A percentile compares a stretch with the other conserved stretches of the same genome.
phyloP scores from a whole-genome alignment of 2,888 invertebrate genomes.

The Sinotaia quadrata region DNA sequence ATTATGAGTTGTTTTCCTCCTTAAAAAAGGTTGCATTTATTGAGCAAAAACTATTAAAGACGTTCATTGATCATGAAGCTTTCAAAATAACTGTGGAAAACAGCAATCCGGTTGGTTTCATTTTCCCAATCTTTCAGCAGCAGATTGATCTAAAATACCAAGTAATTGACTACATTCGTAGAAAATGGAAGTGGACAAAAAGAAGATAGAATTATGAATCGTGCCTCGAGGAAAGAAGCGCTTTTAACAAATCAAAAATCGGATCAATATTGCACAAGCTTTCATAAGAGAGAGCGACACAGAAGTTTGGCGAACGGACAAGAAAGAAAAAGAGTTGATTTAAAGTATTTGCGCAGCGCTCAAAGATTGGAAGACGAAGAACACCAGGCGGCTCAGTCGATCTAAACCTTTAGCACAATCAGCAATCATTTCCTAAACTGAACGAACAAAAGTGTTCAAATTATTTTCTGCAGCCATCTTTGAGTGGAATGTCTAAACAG shows the following conservation, averaged over 20 bases:
- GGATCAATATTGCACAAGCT: slow-evolving; percentile 17
- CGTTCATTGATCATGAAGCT: slow-evolving; percentile 15
- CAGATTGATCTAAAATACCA: slow-evolving; percentile 17
- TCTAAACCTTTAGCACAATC: too few relatives aligned
- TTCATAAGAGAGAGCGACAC: not conserved
- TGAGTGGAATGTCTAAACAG: too few relatives aligned
- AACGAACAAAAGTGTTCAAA: too few relatives aligned
- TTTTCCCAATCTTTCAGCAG: slow-evolving; percentile 6
- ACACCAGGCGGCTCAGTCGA: too few relatives aligned
- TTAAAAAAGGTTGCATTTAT: slow-evolving; percentile 14
- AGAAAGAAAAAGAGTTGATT: slow-evolving; percentile 3
- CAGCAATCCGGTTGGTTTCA: slow-evolving; percentile 3
- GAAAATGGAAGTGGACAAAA: slow-evolving; percentile 9
- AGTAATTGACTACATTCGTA: slow-evolving; percentile 27
- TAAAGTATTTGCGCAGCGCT: slow-evolving; percentile 24
- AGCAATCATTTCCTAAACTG: too few relatives aligned
- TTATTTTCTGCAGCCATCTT: too few relatives aligned
- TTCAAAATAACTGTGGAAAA: slow-evolving; percentile 14
- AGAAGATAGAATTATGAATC: slow-evolving; percentile 8
- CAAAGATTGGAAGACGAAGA: too few relatives aligned
- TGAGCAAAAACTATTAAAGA: slow-evolving; percentile 24
- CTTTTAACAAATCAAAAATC: slow-evolving; percentile 31
- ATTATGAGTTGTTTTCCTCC: not conserved
- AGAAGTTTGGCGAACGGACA: not conserved
- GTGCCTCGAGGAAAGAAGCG: slow-evolving; percentile 18